Evolutionary conservation across 2,797 vertebrate species (phyloP).

Genomic region (Hoplostethus mediterraneus): DNA sequence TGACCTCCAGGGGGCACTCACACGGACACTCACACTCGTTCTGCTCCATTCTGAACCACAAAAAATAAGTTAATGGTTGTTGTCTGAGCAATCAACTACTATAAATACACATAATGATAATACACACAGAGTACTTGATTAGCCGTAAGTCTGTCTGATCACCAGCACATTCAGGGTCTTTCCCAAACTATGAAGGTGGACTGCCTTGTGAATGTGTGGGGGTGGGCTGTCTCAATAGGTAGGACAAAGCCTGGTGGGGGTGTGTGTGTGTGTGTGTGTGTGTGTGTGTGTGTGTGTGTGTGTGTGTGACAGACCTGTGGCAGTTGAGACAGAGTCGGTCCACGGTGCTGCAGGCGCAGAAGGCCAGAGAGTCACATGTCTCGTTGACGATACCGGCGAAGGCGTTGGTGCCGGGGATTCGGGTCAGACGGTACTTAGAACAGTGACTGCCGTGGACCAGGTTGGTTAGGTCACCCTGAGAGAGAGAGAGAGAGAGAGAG

Average conservation of each 20-base stretch:
- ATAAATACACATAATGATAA: too few species aligned
- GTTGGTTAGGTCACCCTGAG: constrained; percentile 96
- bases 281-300: not conserved
- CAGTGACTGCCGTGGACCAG: constrained; percentile 98
- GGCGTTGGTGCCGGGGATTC: constrained; percentile 96
- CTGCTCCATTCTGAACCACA: constrained; percentile 93
- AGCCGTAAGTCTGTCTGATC: too few species aligned
- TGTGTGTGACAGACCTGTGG: constrained; percentile 87
- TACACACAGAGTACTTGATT: too few species aligned
- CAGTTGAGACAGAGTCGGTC: constrained; percentile 99
- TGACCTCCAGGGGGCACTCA: constrained; percentile 98
- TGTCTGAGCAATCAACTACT: not conserved
- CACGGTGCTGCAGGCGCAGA: constrained; percentile 98
- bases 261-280: not conserved
- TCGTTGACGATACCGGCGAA: constrained; percentile 98
- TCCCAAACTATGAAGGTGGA: not conserved
- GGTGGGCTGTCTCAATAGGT: too few species aligned
- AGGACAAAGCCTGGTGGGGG: not conserved
- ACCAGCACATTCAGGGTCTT: not conserved
- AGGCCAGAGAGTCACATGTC: constrained; percentile 96
- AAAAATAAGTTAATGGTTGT: not conserved
- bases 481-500: constrained; percentile 1
- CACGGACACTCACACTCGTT: constrained; percentile 99
- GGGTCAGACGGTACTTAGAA: constrained; percentile 94
- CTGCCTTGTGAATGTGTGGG: not conserved